phyloP scores from a whole-genome alignment of 2,113 vertebrate genomes.

The Phylloscopus trochiloides region DNA sequence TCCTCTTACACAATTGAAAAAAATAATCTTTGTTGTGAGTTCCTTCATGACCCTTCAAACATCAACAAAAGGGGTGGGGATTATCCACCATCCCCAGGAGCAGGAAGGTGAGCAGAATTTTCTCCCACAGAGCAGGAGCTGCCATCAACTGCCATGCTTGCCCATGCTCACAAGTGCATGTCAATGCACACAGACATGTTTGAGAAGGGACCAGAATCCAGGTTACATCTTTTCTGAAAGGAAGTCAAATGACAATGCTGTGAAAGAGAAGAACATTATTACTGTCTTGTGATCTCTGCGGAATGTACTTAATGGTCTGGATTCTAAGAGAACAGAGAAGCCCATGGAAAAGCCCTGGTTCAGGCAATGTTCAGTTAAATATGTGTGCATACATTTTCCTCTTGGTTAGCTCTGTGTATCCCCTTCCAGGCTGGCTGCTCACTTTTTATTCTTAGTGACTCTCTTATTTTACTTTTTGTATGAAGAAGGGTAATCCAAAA shows the following conservation, averaged over 20 bases:
- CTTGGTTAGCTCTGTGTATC: background rate
- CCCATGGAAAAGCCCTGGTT: background rate
- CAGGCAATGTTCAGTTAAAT: background rate
- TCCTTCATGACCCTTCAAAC: background rate
- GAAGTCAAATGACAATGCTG: background rate
- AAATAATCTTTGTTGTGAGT: background rate
- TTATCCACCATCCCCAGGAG: background rate
- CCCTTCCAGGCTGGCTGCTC: background rate
- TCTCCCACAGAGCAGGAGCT: background rate
- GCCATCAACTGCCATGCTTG: accelerated
- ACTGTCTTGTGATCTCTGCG: background rate
- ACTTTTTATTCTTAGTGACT: background rate
- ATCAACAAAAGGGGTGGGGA: background rate
- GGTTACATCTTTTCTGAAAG: background rate
- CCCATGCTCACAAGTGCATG: accelerated
- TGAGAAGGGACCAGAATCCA: background rate
- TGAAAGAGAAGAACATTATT: background rate
- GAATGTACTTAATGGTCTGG: background rate
- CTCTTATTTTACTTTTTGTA: background rate
- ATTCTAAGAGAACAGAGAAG: background rate
- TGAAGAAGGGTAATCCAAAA: background rate
- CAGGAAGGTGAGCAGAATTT: background rate
- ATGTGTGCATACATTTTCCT: accelerated
- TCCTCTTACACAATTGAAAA: background rate
- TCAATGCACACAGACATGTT: accelerated